phyloP scores from a whole-genome alignment of 2,113 vertebrate species.

The Apus apus region DNA sequence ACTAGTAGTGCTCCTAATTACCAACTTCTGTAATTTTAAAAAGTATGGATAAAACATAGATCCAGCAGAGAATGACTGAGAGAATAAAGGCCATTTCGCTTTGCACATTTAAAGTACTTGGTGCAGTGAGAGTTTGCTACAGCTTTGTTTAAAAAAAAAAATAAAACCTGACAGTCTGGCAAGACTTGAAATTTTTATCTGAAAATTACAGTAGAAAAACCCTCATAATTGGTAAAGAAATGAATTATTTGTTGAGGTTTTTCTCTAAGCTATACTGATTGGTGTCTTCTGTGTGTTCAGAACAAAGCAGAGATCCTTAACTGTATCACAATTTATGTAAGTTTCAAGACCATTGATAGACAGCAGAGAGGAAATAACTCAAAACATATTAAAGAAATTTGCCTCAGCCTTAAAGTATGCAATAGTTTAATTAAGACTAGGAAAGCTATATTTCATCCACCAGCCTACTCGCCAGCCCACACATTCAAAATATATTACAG shows the following conservation, averaged over 20 bases:
- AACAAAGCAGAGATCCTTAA: background rate
- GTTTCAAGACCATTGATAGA: background rate
- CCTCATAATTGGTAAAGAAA: background rate
- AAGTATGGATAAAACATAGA: background rate
- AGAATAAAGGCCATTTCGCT: background rate
- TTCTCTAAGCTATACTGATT: background rate
- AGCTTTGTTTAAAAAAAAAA: background rate
- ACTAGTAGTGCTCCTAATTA: background rate
- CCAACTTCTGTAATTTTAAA: background rate
- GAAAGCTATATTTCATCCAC: slow-evolving; percentile 4
- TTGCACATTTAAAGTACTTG: background rate
- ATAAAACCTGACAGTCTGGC: background rate
- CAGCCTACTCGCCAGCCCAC: background rate
- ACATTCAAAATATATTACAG: background rate
- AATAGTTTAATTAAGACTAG: slow-evolving; percentile 33
- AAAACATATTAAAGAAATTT: background rate
- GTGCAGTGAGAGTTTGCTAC: background rate
- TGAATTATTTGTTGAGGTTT: background rate
- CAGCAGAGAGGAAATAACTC: background rate
- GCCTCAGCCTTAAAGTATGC: background rate
- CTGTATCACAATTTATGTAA: background rate
- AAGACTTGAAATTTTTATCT: background rate
- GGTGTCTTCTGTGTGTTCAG: background rate
- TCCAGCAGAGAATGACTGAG: background rate
- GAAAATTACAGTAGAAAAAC: background rate